Conservation (phyloP, 2,113 vertebrate species). For the Pangasianodon hypophthalmus region DNA sequence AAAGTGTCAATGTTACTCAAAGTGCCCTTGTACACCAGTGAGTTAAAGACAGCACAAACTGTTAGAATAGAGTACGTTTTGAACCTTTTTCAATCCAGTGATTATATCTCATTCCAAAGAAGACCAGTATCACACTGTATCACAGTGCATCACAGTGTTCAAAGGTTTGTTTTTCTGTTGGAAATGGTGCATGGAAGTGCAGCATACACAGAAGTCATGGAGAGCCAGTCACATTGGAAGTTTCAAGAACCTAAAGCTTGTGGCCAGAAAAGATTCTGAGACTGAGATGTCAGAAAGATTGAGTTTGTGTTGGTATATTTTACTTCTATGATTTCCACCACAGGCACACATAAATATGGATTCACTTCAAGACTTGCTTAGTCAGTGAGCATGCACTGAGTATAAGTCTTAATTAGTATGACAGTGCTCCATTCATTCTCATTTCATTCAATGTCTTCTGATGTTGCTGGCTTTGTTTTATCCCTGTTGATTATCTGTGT, state of each 20-base stretch:
- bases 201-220: not conserved
- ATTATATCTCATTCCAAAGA: conserved; percentile 13
- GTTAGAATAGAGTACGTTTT: not conserved
- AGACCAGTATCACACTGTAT: too few relatives aligned
- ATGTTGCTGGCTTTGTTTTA: not conserved
- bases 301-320: not conserved
- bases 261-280: not conserved
- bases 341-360: conserved; percentile 4
- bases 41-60: not conserved
- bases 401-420: conserved; percentile 10
- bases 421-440: conserved; percentile 5
- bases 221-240: not conserved
- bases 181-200: not conserved
- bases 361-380: not conserved
- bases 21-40: not conserved
- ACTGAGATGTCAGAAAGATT: not conserved
- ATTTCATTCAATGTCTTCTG: conserved; percentile 8
- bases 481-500: not conserved
- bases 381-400: conserved; percentile 2
- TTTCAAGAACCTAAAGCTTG: not conserved
- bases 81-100: not conserved
- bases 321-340: not conserved
- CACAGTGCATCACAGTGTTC: not conserved
- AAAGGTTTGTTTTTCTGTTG: not conserved
- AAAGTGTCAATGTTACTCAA: not conserved